Base-by-base conservation (phyloP, 2,113 vertebrate species). In the Procapra przewalskii region DNA sequence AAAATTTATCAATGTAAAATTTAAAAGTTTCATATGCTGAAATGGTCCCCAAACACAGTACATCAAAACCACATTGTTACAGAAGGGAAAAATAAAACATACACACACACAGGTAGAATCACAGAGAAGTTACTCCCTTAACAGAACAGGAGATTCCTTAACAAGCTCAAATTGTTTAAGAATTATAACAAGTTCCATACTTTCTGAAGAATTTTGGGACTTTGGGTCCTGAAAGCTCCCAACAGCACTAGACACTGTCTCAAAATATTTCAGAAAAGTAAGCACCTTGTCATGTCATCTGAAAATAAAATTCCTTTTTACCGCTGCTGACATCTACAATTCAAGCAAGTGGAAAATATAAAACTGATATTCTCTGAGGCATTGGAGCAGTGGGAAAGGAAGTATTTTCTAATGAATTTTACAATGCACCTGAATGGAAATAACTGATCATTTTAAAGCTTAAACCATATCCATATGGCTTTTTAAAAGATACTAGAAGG, bases 361-460 rank as follows among this genome's bases (percentile, higher is more conserved):
- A 87, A 83, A 55, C 3, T 81, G 27, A 48, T 64, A 54, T 48
- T 75, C 60, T 95, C 48, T 89, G 29, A 59, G 36, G 25, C 64
- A 55, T 45, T 50, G 50, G 52, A 48, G 40, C 43, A 33, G 33
- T 95, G 75, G 54, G 29, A 92, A 85, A 91, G 71, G 50, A 96
- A 52, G 11, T 55, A 43, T 60, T 95, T 97, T 60, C 88, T 83
- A 59, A 48, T 45, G 15, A 79, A 75, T 94, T 89, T 54, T 88
- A 87, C 3, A 40, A 19, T 67, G 17, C 40, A 60, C 57, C 36
- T 85, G 67, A 95, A 94, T 57, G 60, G 64, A 98, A 89, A 88
- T 96, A 94, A 45, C 79, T 90, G 64, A 88, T 86, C 25, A 52
- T 91, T 97, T 94, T 71, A 88, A 93, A 94, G 29, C 54, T 91